A percentile compares a stretch with the other conserved stretches of the same genome.
Conservation (phyloP, 2,888 invertebrate species). For the Pantelozetes paolii region DNA sequence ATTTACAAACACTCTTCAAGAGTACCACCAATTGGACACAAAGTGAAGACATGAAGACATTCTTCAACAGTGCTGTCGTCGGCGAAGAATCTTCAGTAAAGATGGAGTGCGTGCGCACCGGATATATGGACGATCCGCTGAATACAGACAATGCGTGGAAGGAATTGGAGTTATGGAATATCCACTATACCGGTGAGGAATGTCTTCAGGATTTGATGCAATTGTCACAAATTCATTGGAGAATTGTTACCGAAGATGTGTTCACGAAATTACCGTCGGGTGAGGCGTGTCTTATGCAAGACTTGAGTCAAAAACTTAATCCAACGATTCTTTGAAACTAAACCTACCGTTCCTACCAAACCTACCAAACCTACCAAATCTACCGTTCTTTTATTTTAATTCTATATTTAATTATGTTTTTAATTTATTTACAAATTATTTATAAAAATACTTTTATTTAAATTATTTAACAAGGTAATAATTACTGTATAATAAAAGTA, state of each 20-base stretch:
- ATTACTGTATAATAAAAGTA: too few relatives aligned
- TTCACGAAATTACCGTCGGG: conserved; percentile 47
- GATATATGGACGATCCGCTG: conserved; percentile 52
- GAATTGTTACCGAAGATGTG: conserved; percentile 48
- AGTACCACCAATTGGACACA: conserved; percentile 43
- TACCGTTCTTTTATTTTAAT: too few relatives aligned
- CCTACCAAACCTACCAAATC: too few relatives aligned
- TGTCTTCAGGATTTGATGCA: neutral
- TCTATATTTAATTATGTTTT: too few relatives aligned
- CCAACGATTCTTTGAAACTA: conserved; percentile 43
- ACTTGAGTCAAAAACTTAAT: conserved; percentile 45
- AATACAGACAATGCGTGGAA: conserved; percentile 51
- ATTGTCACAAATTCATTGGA: conserved; percentile 41
- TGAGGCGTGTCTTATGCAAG: conserved; percentile 46
- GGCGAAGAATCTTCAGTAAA: neutral
- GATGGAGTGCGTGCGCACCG: conserved; percentile 49
- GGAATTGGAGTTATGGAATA: conserved; percentile 49
- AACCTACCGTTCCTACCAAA: too few relatives aligned
- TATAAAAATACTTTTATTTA: too few relatives aligned
- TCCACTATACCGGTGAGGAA: conserved; percentile 46
- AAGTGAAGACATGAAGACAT: conserved; percentile 43
- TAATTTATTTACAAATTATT: too few relatives aligned
- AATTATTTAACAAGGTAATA: too few relatives aligned
- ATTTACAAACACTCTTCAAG: conserved; percentile 44
- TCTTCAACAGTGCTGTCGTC: conserved; percentile 37